phyloP scores from a whole-genome alignment of 2,113 vertebrate species.

The Tachysurus vachellii region DNA sequence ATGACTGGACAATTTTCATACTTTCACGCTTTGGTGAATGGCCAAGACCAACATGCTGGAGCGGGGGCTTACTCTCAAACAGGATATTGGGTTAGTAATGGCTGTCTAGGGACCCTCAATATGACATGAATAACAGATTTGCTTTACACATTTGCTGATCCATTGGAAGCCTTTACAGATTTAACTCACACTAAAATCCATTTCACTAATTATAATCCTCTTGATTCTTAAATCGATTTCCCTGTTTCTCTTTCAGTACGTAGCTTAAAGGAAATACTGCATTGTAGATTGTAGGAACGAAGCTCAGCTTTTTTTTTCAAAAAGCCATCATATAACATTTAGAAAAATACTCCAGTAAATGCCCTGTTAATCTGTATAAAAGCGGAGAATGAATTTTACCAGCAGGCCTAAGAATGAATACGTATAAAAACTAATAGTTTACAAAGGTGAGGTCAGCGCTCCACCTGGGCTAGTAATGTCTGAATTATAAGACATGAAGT shows the following conservation, averaged over 20 bases:
- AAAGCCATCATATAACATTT: conserved; percentile 17
- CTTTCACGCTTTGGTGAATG: conserved; percentile 69
- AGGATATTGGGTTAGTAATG: conserved; percentile 77
- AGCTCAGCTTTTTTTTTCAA: neutral
- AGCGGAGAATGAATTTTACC: conserved; percentile 7
- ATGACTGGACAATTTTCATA: conserved; percentile 77
- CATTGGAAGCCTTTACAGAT: conserved; percentile 49
- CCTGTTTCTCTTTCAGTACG: neutral
- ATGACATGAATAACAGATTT: conserved; percentile 66
- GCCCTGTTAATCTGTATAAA: neutral
- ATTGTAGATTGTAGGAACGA: neutral
- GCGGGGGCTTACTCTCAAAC: conserved; percentile 70
- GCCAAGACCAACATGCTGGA: conserved; percentile 74
- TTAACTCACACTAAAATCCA: conserved; percentile 45
- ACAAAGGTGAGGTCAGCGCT: conserved; percentile 13
- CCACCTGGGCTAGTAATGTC: conserved; percentile 12
- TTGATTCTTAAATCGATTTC: conserved; percentile 30
- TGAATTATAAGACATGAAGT: conserved; percentile 37
- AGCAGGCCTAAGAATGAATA: neutral
- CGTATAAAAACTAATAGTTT: neutral
- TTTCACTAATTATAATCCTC: conserved; percentile 32
- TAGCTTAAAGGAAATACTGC: neutral
- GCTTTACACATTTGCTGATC: conserved; percentile 59
- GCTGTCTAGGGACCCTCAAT: conserved; percentile 67
- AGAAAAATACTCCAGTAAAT: neutral